phyloP scores from a whole-genome alignment of 2,888 invertebrate species.

The Trissoscelio sp. region DNA sequence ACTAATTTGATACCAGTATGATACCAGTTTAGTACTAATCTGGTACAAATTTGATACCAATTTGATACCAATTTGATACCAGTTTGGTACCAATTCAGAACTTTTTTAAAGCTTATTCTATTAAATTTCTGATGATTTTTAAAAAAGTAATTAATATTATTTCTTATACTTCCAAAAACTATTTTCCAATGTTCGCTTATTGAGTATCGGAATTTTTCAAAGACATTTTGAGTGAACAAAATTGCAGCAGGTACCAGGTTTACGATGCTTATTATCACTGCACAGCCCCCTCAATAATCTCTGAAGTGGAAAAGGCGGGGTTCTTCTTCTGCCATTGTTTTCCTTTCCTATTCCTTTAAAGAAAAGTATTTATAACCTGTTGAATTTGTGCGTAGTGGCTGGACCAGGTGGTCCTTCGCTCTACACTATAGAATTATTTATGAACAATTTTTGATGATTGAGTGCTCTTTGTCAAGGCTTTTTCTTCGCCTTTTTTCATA shows the following conservation, averaged over 20 bases:
- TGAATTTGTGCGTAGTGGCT: conserved; percentile 43
- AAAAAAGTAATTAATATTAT: no score
- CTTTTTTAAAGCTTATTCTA: no score
- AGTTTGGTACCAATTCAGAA: no score
- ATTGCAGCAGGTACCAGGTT: conserved; percentile 50
- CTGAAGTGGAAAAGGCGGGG: conserved; percentile 55
- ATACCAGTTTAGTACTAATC: no score
- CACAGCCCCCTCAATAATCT: conserved; percentile 36
- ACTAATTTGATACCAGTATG: no score
- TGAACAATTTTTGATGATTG: conserved; percentile 41
- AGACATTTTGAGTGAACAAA: conserved; percentile 15
- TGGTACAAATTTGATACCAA: no score
- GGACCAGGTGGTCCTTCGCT: conserved; percentile 47
- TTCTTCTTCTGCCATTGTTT: conserved; percentile 40
- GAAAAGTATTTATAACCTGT: conserved; percentile 64
- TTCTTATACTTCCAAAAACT: no score
- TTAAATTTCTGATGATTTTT: no score
- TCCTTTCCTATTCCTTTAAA: conserved; percentile 26
- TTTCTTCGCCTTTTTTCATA: no score
- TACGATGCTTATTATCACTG: conserved; percentile 51
- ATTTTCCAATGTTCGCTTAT: no score
- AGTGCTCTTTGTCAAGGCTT: conserved; percentile 28
- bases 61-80: no score
- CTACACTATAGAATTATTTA: conserved; percentile 32
- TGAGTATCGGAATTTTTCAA: no score